Percentiles rank a stretch among this genome's conserved stretches.
Conservation (phyloP, 2,113 vertebrate species). For the Lichenostomus cassidix region DNA sequence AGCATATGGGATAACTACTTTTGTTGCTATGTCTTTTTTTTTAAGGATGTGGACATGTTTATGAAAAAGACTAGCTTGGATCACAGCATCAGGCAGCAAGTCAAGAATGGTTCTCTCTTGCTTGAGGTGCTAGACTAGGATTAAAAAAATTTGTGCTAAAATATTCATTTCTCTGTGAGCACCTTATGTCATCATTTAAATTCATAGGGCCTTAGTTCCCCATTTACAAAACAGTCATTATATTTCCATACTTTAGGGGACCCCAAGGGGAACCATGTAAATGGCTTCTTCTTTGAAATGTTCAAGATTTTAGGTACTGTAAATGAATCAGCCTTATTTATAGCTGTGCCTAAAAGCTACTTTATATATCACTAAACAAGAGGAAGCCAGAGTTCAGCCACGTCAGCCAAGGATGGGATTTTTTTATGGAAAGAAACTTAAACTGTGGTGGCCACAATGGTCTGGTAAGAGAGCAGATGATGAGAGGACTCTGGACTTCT, state of each 20-base stretch:
- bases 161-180: neutral
- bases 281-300: constrained; percentile 6
- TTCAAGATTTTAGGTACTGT: neutral
- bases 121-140: neutral
- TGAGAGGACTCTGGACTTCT: neutral
- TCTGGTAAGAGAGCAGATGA: neutral
- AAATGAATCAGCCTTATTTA: constrained; percentile 32
- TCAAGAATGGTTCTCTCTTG: neutral
- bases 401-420: neutral
- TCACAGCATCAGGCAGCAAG: neutral
- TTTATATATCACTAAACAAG: neutral
- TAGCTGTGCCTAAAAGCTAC: neutral
- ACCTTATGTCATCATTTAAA: neutral
- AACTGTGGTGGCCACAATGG: neutral
- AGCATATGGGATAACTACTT: neutral
- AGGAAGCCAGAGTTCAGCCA: constrained; percentile 2
- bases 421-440: neutral
- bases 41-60: neutral
- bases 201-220: neutral
- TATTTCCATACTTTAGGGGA: neutral
- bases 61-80: neutral
- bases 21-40: neutral
- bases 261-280: neutral
- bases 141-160: neutral
- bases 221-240: neutral